A percentile compares a stretch with the other conserved stretches of the same genome.
Conservation (phyloP, 2,113 vertebrate species). For the Serinus canaria region DNA sequence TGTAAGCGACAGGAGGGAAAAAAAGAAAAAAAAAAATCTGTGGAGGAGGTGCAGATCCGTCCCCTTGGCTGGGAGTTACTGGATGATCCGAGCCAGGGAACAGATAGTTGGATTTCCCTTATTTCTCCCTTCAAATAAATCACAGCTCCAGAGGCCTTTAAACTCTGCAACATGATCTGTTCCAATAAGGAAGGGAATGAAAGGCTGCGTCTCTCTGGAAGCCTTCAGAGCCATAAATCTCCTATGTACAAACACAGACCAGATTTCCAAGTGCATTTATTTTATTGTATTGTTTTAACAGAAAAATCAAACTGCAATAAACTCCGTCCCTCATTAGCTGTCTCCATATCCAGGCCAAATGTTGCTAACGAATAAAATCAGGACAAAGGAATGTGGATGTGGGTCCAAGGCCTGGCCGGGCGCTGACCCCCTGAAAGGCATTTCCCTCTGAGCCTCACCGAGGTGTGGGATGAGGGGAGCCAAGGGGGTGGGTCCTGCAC, state of each 20-base stretch:
- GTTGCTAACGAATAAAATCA: conserved; percentile 34
- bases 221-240: conserved; percentile 66
- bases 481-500: background rate
- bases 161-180: conserved; percentile 68
- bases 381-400: conserved; percentile 48
- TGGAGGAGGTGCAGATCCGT: conserved; percentile 22
- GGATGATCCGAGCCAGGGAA: conserved; percentile 53
- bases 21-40: background rate
- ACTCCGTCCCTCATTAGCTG: conserved; percentile 56
- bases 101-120: conserved; percentile 66
- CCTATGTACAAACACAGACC: conserved; percentile 65
- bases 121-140: conserved; percentile 68
- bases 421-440: background rate
- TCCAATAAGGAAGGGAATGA: conserved; percentile 71
- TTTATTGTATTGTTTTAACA: conserved; percentile 73
- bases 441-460: background rate
- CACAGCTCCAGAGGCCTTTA: conserved; percentile 68
- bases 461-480: background rate
- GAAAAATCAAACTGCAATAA: conserved; percentile 67
- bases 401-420: background rate
- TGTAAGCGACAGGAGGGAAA: background rate
- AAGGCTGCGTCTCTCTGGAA: conserved; percentile 66
- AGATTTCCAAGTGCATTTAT: conserved; percentile 69
- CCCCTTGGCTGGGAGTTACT: conserved; percentile 19
- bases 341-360: conserved; percentile 29